Base-by-base conservation (phyloP, 2,113 vertebrate species). In the Triplophysa tibetana region DNA sequence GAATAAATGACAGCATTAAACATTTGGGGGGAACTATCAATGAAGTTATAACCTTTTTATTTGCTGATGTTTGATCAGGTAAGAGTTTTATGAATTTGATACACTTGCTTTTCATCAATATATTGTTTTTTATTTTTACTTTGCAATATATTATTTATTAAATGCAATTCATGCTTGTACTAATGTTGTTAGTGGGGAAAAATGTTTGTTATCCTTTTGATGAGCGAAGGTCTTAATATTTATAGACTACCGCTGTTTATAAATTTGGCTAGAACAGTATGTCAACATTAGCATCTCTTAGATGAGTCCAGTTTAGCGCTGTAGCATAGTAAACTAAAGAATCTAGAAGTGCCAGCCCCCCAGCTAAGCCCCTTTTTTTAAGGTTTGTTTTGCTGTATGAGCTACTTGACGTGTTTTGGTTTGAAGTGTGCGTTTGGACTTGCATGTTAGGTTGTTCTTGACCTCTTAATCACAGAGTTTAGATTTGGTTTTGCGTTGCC, bases 401-500 rank as follows among this genome's bases (percentile, higher is more conserved):
- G 43, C 58, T 64, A 41, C 75, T 3, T 11, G 24, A n/a, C 16
- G 33, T 77, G 74, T 61, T 50, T n/a, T 52, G 60, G 54, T 70
- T 74, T 60, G 52, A 75, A 62, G 80, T 70, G 66, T 64, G 66
- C 54, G 21, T 75, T 63, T 77, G 60, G 29, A 56, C 41, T 82
- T 77, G 54, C 54, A 58, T 70, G 75, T 56, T 56, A 73, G 61
- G 29, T 80, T 66, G 38, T 66, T 73, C 21, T 70, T 63, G 56
- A 63, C 24, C 29, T 38, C 9, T n/a, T 17, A 19, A 56, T 19
- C 17, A 7, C 52, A n/a, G 24, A 80, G 61, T 65, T 56, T 17
- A 64, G 68, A 29, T 29, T 56, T 8, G 48, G 85, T 77, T 87
- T 78, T 84, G 70, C 70, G 19, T 61, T 26, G 41, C 21, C 21